Conservation (phyloP, 2,888 invertebrate species). For the Drosophila merina region DNA sequence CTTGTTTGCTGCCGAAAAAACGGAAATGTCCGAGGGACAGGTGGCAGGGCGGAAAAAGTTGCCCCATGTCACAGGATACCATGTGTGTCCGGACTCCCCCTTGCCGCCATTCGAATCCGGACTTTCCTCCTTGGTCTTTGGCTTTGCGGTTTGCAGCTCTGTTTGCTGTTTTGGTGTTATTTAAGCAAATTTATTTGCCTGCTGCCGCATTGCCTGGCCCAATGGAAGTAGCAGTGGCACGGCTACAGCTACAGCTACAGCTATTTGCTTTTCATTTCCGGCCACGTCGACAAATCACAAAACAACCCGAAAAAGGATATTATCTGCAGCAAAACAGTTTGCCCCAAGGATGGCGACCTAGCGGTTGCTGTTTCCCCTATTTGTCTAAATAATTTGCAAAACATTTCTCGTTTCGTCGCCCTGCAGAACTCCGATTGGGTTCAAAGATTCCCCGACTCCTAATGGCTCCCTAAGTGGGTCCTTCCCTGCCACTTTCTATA, state of each 20-base stretch:
- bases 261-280: conserved; percentile 76
- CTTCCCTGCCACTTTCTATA: background rate
- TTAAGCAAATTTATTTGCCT: conserved; percentile 49
- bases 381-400: conserved; percentile 75
- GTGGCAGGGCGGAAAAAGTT: conserved; percentile 22
- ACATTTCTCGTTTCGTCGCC: conserved; percentile 59
- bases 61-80: conserved; percentile 1
- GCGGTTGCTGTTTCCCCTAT: conserved; percentile 48
- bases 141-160: conserved; percentile 43
- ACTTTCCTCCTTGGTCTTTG: conserved; percentile 36
- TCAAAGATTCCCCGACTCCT: conserved; percentile 53
- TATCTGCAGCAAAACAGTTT: conserved; percentile 70
- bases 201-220: conserved; percentile 16
- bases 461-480: conserved; percentile 69
- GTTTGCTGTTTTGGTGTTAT: conserved; percentile 27
- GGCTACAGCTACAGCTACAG: conserved; percentile 4
- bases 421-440: conserved; percentile 23
- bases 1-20: conserved; percentile 56
- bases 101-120: background rate
- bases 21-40: conserved; percentile 60
- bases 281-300: conserved; percentile 78
- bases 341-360: conserved; percentile 27
- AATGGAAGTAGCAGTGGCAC: background rate
- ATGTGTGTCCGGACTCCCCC: conserved; percentile 8
- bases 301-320: conserved; percentile 68